Percentiles rank a stretch among this genome's conserved stretches.
These are phyloP conservation scores for Drosophila falleni DNA, from an alignment of 2,888 invertebrate species.

Conservation along the genomic window DNA sequence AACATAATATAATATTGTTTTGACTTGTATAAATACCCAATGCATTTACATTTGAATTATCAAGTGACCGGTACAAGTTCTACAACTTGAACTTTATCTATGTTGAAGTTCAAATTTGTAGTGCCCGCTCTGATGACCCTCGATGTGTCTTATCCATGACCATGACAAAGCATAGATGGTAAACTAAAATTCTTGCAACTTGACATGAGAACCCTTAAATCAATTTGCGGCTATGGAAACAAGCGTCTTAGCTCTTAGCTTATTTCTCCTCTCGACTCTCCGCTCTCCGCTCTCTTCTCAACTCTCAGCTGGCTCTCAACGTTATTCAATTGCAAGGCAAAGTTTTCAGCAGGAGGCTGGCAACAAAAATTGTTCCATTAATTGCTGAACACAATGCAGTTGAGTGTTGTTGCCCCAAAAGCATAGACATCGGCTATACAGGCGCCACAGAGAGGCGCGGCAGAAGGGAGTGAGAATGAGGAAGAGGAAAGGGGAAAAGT, in stretches of 20 bases:
- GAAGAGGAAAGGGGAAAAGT: not conserved
- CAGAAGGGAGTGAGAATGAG: not conserved
- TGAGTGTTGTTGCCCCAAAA: slow-evolving; percentile 25
- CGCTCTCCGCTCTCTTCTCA: slow-evolving; percentile 14
- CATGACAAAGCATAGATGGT: slow-evolving; percentile 55
- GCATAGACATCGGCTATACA: slow-evolving; percentile 19
- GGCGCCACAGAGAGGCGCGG: not conserved
- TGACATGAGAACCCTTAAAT: slow-evolving; percentile 59
- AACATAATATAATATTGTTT: not conserved
- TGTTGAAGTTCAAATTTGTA: not conserved
- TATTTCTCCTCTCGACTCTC: not conserved
- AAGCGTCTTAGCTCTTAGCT: slow-evolving; percentile 15
- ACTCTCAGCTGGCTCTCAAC: slow-evolving; percentile 26
- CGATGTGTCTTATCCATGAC: slow-evolving; percentile 31
- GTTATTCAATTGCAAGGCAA: slow-evolving; percentile 49
- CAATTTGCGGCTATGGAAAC: slow-evolving; percentile 55
- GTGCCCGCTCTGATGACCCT: not conserved
- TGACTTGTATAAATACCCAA: not conserved
- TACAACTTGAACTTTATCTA: slow-evolving; percentile 3
- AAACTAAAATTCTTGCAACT: slow-evolving; percentile 43
- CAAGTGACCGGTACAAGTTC: slow-evolving; percentile 3
- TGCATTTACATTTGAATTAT: not conserved
- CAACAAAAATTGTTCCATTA: slow-evolving; percentile 57
- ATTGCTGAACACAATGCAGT: slow-evolving; percentile 62
- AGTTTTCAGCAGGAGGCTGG: slow-evolving; percentile 31